A percentile compares a stretch with the other conserved stretches of the same genome.
These are phyloP conservation scores for Piprites chloris DNA, from an alignment of 2,113 vertebrate genomes.

Conservation along the genomic window DNA sequence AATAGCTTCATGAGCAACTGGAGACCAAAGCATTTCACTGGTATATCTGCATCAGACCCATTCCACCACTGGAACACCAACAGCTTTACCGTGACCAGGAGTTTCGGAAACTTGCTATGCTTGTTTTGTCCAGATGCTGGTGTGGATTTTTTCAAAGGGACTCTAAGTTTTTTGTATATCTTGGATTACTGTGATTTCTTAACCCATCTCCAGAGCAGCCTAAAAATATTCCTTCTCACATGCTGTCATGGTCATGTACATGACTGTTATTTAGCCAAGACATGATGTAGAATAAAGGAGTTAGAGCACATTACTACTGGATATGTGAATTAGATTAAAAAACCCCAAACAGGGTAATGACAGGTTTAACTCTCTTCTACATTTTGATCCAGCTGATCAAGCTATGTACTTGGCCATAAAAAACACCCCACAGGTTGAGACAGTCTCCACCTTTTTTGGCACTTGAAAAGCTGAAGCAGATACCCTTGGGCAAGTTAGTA, in stretches of 20 bases:
- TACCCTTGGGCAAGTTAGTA: background rate
- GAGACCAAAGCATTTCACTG: background rate
- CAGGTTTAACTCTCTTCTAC: background rate
- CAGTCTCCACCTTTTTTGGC: background rate
- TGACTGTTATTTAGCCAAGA: background rate
- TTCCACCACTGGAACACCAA: background rate
- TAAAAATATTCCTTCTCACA: background rate
- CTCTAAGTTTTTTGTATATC: background rate
- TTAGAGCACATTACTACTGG: no score
- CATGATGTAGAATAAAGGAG: background rate
- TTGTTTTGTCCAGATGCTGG: background rate
- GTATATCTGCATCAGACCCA: background rate
- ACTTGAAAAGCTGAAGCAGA: background rate
- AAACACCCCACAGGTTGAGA: background rate
- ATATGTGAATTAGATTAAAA: background rate
- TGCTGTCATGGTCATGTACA: background rate
- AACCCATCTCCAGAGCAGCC: background rate
- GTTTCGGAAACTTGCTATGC: background rate
- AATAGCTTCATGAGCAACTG: background rate
- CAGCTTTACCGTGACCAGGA: background rate
- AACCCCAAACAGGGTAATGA: background rate
- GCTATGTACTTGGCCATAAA: background rate
- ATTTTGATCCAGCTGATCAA: background rate
- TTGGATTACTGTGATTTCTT: background rate
- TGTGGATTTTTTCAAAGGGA: background rate